These are phyloP conservation scores for Falco rusticolus DNA, from an alignment of 2,797 vertebrate genomes.

Conservation along the genomic window DNA sequence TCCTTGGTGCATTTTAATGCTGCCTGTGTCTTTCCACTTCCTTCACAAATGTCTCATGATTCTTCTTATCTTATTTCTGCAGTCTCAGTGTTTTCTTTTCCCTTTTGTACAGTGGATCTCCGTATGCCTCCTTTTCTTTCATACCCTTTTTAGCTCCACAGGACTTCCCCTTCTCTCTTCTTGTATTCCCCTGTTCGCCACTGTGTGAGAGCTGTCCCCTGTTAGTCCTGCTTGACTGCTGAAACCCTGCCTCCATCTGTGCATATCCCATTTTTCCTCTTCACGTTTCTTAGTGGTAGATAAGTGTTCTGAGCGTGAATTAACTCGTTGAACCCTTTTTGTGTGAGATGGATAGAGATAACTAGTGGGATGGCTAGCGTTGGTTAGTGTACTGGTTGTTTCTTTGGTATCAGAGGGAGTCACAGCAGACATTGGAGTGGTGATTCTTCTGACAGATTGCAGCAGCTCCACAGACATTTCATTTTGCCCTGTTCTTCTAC, in stretches of 20 bases:
- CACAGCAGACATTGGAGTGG: not conserved
- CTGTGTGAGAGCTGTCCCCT: not conserved
- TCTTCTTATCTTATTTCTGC: slow-evolving; percentile 43
- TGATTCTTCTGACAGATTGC: not conserved
- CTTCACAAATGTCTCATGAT: not conserved
- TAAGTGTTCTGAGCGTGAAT: not conserved
- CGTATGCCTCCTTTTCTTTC: not conserved
- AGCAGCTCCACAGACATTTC: not conserved
- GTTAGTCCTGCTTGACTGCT: not conserved
- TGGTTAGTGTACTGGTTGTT: fast-evolving
- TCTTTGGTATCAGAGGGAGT: not conserved
- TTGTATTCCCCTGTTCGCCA: not conserved
- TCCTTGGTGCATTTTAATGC: not conserved
- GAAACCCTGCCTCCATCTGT: not conserved
- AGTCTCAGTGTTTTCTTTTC: not conserved
- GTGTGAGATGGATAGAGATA: not conserved
- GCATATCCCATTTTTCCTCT: not conserved
- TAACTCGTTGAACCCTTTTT: not conserved
- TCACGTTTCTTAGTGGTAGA: fast-evolving
- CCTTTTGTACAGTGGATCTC: not conserved
- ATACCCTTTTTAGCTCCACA: not conserved
- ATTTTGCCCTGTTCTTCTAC: fast-evolving
- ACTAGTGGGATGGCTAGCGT: not conserved
- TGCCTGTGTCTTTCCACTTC: not conserved
- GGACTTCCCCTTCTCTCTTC: slow-evolving; percentile 7